Conservation (phyloP, 1,140 invertebrate genomes). For the Drosophila sproati region DNA sequence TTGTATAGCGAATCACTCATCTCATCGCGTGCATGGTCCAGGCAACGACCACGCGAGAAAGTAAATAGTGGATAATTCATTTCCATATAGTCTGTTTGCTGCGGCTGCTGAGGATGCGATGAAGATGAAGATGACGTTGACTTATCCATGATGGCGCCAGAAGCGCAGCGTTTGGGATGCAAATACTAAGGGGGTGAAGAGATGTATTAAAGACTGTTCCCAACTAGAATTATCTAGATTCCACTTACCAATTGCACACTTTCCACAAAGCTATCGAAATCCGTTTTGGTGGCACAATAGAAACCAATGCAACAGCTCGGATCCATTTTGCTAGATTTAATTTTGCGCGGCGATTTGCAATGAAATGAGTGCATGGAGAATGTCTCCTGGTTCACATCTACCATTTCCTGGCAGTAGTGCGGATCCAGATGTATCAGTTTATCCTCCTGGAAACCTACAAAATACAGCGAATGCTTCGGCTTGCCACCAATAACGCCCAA, state of each 20-base stretch:
- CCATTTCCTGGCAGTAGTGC: slow-evolving; percentile 95
- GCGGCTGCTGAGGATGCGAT: slow-evolving; percentile 31
- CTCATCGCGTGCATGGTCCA: slow-evolving; percentile 85
- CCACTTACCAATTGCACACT: slow-evolving; percentile 87
- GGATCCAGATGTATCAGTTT: slow-evolving; percentile 96
- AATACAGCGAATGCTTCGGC: slow-evolving; percentile 96
- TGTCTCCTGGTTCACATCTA: slow-evolving; percentile 91
- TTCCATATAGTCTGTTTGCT: slow-evolving; percentile 81
- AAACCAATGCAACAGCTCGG: slow-evolving; percentile 97
- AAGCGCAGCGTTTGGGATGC: slow-evolving; percentile 86
- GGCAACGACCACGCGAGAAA: slow-evolving; percentile 89
- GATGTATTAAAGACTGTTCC: not conserved
- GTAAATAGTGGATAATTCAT: slow-evolving; percentile 92
- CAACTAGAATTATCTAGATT: not conserved
- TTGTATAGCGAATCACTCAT: slow-evolving; percentile 85
- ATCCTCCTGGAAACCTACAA: slow-evolving; percentile 96
- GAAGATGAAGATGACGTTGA: slow-evolving; percentile 14
- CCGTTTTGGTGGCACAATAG: slow-evolving; percentile 90
- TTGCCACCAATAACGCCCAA: slow-evolving; percentile 96
- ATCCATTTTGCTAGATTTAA: slow-evolving; percentile 95
- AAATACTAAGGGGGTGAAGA: slow-evolving; percentile 86
- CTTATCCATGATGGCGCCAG: slow-evolving; percentile 65
- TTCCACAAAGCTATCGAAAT: slow-evolving; percentile 92
- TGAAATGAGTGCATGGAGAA: slow-evolving; percentile 92
- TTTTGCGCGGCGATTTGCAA: slow-evolving; percentile 94